phyloP scores from a whole-genome alignment of 2,797 vertebrate species.

The Kryptolebias ocellatus region DNA sequence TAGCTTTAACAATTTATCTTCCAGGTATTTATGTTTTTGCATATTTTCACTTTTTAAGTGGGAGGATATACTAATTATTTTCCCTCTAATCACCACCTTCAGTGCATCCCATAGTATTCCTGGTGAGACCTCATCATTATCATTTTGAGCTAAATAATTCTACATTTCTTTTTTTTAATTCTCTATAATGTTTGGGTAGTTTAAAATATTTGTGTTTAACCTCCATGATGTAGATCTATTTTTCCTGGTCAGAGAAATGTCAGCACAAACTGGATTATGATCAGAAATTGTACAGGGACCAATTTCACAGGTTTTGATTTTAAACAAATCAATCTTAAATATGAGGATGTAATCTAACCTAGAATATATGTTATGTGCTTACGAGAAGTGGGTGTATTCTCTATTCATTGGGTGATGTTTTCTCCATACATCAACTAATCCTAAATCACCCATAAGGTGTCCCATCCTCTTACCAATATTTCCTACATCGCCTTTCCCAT shows the following conservation, averaged over 20 bases:
- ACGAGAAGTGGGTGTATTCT: too few relatives aligned
- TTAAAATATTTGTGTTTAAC: constrained; percentile 8
- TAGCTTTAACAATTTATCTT: neutral
- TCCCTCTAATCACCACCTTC: neutral
- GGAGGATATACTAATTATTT: neutral
- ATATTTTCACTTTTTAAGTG: neutral
- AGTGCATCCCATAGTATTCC: neutral
- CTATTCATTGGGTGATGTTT: neutral
- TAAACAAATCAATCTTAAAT: neutral
- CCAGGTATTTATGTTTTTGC: neutral
- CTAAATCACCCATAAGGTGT: neutral
- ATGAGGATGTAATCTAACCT: neutral
- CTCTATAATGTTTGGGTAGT: neutral
- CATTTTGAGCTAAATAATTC: neutral
- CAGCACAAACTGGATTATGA: neutral
- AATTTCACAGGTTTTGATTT: neutral
- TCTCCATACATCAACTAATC: neutral
- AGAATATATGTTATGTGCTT: neutral
- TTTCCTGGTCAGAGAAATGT: neutral
- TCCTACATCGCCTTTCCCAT: neutral
- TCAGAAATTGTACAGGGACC: constrained; percentile 5
- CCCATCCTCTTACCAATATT: neutral
- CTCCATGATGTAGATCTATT: neutral
- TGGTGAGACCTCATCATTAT: neutral
- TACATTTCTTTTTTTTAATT: neutral